phyloP scores from a whole-genome alignment of 2,113 vertebrate genomes.

The Campylomormyrus tamandua region DNA sequence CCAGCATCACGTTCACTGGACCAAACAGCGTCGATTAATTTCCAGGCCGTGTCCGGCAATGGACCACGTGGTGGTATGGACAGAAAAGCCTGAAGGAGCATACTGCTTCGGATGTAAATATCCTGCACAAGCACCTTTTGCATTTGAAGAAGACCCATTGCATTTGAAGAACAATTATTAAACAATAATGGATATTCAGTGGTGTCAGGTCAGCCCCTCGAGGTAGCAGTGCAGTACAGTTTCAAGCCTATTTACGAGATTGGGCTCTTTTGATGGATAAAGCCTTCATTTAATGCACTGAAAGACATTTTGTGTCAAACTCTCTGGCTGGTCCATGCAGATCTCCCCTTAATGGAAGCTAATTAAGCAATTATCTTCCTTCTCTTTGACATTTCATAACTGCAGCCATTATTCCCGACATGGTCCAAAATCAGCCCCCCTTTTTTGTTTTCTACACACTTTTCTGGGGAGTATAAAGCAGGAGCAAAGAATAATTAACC shows the following conservation, averaged over 20 bases:
- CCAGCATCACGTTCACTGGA: background rate
- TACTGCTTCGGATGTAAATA: background rate
- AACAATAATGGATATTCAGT: conserved; percentile 3
- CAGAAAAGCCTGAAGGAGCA: background rate
- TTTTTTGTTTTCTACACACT: background rate
- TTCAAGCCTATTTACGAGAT: conserved; percentile 3
- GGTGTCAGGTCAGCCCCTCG: background rate
- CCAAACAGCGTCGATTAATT: background rate
- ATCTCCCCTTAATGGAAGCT: background rate
- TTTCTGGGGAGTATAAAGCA: background rate
- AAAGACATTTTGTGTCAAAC: background rate
- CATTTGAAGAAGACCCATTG: background rate
- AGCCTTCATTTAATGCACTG: background rate
- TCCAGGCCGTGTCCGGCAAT: background rate
- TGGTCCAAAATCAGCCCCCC: background rate
- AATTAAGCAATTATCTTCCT: background rate
- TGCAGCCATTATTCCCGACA: background rate
- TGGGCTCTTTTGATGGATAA: background rate
- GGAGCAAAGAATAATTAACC: background rate
- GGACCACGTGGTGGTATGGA: background rate
- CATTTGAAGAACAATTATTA: background rate
- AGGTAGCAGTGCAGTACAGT: background rate
- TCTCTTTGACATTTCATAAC: background rate
- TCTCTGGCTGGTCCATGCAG: background rate
- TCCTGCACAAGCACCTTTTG: background rate